Base-by-base conservation (phyloP, 1,140 invertebrate genomes). In the Calliopsis andreniformis region DNA sequence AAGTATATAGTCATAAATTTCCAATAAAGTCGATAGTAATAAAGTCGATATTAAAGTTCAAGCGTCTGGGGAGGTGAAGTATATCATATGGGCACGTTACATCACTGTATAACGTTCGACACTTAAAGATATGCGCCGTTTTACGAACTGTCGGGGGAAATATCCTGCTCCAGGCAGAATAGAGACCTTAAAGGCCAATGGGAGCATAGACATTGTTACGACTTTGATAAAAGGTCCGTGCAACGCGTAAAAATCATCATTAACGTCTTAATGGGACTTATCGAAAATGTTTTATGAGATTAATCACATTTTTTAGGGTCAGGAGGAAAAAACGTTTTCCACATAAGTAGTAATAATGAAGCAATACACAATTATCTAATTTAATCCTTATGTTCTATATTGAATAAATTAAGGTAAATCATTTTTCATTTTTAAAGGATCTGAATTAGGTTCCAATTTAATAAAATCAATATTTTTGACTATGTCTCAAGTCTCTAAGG, bases 41-140 rank as follows among this genome's bases (percentile, higher is more conserved):
- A 68, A 80, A 80, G 43, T 78, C 47, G 58, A 43, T 51, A 59
- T 78, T 73, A 78, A 62, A 81, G 51, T 16, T 49, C 23, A 18
- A 12, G 58, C 42, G 25, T 14, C 16, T 5, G 35, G 47, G 53
- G 25, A 23, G 25, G 62, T 80, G 67, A 75, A 79, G 32, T 64
- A 49, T 14, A 73, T 49, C 59, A 10, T 39, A 3, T 45, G 25
- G 14, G 45, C 28, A 63, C n/a, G n/a, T n/a, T n/a, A n/a, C n/a
- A n/a, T n/a, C n/a, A n/a, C n/a, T n/a, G n/a, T n/a, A n/a, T n/a
- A n/a, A n/a, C n/a, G n/a, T n/a, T 66, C 56, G 56, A 78, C 25
- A 25, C 16, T 28, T 14, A 28, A 14, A 49, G 28, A 43, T 51
- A 25, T 10, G 35, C 35, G 10, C 10, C 35, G 35, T 67, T 79